Evolutionary conservation across 2,888 invertebrate genomes (phyloP), one percentile per base, ranked within the genome.

Genomic region (Carpatolechia fugitivella): DNA sequence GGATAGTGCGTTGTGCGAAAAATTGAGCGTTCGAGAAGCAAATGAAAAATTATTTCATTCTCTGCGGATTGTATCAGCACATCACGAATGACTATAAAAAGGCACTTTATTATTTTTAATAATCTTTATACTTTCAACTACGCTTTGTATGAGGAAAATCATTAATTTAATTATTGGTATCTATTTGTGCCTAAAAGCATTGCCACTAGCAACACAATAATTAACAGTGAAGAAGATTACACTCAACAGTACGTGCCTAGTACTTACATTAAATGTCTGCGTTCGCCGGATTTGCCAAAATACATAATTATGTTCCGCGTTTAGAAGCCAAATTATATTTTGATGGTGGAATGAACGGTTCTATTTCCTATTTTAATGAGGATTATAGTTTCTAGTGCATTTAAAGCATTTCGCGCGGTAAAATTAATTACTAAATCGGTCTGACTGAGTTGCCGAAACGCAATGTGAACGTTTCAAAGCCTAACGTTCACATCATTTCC

Each of bases 381-480:
- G 87, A 89, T 89, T 88, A 89, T 85, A 85, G 87, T 86, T 87
- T 84, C 84, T 82, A 78, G 80, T 86, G 86, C 88, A 87, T 89
- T 89, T 84, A 77, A 84, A 82, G 86, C 76, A 86, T 85, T 87
- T 86, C 80, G 76, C 80, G 78, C 78, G 77, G 82, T 82, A 80
- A 86, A 89, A 87, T 90, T 90, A 90, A 90, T 89, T 87, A 90
- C 86, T 83, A 85, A 85, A 88, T 85, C 81, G 82, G 80, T 80
- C 80, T 83, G 82, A 74, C 80, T 82, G 78, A 70, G 65, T 64
- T 70, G 64, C 70, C 71, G 73, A 79, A 78, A 80, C 72, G 74
- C 72, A 76, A 79, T 75, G 52, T 36, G 48, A 38, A 11, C 31
- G 35, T 41, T 31, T 33, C 18, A 29, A 59, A 57, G 55, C 60